Evolutionary conservation across 2,113 vertebrate species (phyloP).

Genomic region (Leuciscus idus): DNA sequence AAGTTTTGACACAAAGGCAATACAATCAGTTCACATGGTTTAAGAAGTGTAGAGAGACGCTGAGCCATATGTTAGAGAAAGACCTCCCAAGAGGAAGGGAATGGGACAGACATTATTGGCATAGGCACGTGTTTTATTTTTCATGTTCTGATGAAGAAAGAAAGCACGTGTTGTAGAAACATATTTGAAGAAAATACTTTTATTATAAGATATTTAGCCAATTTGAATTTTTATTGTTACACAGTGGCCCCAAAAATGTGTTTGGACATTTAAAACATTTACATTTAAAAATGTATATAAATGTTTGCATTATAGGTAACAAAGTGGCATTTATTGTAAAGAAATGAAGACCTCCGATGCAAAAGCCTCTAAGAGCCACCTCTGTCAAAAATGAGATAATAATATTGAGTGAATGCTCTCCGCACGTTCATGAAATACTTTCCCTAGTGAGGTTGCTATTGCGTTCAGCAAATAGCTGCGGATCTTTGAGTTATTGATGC

Average conservation of each 20-base stretch:
- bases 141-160: constrained; percentile 52
- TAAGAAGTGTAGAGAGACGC: constrained; percentile 50
- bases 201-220: background rate
- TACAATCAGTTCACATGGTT: constrained; percentile 19
- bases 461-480: too few relatives aligned
- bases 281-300: background rate
- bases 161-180: constrained; percentile 2
- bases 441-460: too few relatives aligned
- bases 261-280: background rate
- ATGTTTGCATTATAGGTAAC: background rate
- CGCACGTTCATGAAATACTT: too few relatives aligned
- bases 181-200: background rate
- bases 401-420: too few relatives aligned
- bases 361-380: too few relatives aligned
- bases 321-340: background rate
- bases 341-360: background rate
- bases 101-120: constrained; percentile 69
- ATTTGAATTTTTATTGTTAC: background rate
- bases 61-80: constrained; percentile 67
- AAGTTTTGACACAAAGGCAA: constrained; percentile 46
- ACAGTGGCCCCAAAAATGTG: background rate
- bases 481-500: too few relatives aligned
- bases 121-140: constrained; percentile 52
- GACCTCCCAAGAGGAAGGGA: constrained; percentile 72
- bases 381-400: too few relatives aligned